Conservation (phyloP, 1,140 invertebrate genomes). For the Proctacanthus coquilletti region DNA sequence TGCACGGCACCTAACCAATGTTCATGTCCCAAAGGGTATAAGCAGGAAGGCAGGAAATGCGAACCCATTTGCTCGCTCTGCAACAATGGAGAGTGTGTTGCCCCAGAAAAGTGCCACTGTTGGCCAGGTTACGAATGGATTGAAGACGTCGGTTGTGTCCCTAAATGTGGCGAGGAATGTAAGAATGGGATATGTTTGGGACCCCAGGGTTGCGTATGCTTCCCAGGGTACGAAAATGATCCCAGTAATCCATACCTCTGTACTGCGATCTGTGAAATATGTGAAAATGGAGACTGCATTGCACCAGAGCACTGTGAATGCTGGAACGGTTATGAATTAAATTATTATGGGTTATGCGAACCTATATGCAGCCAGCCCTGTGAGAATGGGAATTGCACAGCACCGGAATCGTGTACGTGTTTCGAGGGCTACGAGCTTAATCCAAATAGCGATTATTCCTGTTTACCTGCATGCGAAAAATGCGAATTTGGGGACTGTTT, state of each 20-base stretch:
- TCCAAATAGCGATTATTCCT: constrained; percentile 24
- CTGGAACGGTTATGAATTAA: constrained; percentile 33
- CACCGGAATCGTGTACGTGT: constrained; percentile 33
- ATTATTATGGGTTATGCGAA: neutral
- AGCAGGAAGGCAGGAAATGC: too few relatives aligned
- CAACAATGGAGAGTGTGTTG: constrained; percentile 38
- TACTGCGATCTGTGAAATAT: too few relatives aligned
- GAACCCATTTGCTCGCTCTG: constrained; percentile 33
- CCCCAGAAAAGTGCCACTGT: constrained; percentile 25
- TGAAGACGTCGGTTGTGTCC: too few relatives aligned
- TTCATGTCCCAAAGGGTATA: too few relatives aligned
- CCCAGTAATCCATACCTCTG: too few relatives aligned
- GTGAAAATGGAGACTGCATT: constrained; percentile 34
- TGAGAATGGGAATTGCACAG: constrained; percentile 35
- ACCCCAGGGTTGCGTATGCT: constrained; percentile 40
- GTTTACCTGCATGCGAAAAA: constrained; percentile 3
- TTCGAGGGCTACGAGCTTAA: constrained; percentile 6
- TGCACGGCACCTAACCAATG: too few relatives aligned
- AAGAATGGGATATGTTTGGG: constrained; percentile 34
- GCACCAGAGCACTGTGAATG: constrained; percentile 37
- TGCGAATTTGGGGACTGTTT: constrained; percentile 31
- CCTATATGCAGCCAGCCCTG: constrained; percentile 34
- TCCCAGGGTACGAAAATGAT: too few relatives aligned
- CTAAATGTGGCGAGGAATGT: constrained; percentile 24
- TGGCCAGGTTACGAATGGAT: constrained; percentile 29